phyloP scores from a whole-genome alignment of 1,140 invertebrate genomes.

The Tetramorium parvispinum region DNA sequence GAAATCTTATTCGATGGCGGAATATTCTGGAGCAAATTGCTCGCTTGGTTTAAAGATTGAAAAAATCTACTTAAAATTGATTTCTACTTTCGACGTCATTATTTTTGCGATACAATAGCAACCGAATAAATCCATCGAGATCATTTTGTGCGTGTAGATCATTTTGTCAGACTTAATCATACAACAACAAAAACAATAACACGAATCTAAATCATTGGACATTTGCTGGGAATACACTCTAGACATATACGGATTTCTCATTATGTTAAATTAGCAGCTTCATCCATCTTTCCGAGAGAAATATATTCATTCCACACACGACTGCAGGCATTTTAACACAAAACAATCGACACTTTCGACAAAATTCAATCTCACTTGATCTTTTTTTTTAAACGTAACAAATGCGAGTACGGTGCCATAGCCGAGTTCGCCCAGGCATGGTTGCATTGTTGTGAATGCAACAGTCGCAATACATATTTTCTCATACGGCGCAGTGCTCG shows the following conservation, averaged over 20 bases:
- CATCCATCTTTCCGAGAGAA: neutral
- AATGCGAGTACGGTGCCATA: constrained; percentile 35
- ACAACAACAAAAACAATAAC: constrained; percentile 33
- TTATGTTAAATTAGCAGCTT: constrained; percentile 1
- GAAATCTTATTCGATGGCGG: neutral
- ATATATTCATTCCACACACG: neutral
- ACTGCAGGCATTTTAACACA: constrained; percentile 1
- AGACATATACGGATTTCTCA: neutral
- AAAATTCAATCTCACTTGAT: constrained; percentile 55
- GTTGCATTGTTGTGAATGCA: constrained; percentile 49
- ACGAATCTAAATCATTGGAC: neutral
- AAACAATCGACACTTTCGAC: constrained; percentile 22
- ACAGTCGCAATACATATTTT: constrained; percentile 64
- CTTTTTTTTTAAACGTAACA: constrained; percentile 63
- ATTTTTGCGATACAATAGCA: neutral
- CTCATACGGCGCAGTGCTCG: neutral
- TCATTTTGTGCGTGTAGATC: neutral
- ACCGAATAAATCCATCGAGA: neutral
- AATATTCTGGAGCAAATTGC: neutral
- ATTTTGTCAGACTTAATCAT: neutral
- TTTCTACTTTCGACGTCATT: neutral
- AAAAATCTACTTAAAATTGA: neutral
- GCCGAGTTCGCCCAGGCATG: neutral
- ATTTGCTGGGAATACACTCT: neutral
- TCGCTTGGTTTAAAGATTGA: neutral